Base-by-base conservation (phyloP, 1,140 invertebrate genomes). In the Sarcophaga bullata region DNA sequence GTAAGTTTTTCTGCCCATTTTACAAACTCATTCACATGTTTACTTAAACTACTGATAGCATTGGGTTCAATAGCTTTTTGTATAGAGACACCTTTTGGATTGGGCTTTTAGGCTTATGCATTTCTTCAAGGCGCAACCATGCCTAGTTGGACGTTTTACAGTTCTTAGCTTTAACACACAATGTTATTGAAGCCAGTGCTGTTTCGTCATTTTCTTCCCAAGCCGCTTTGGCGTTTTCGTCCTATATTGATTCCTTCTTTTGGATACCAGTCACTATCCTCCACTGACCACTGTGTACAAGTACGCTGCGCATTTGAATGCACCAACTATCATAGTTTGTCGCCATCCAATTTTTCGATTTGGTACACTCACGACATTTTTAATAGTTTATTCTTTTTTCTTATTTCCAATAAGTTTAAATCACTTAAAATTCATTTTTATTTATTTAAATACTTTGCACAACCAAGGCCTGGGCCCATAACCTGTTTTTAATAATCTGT, bases 1-100 rank as follows among this genome's bases (percentile, higher is more conserved):
- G 49, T 6, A 8, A 84, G 37, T 75, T 84, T 78, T 78, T 84
- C 81, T 8, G 82, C 81, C 0, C 50, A 19, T 49, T 81, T 62
- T 2, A 68, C 46, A 48, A 73, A 81, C 68, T 37, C 62, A 81
- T 81, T 81, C 73, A 81, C 25, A 19, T 73, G 81, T 9, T 48
- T n/a, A 19, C 19, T 19, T 11, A 73, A 58, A 9, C 50, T 8
- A 68, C 81, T 46, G 15, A 19, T 19, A 73, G 11, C 25, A 17
- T 82, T 5, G 54, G 11, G 13, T 73, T 25, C 25, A 82, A 47
- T 7, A 82, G 37, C 49, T 54, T 47, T 25, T 82, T 82, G 25
- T 72, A 81, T 0, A 82, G 52, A 8, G 72, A 54, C 13, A 82
- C 72, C 11, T 82, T 82, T 1, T 73, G 49, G 37, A 37, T 54